Evolutionary conservation across 2,797 vertebrate genomes (phyloP).

Genomic region (Sternotherus odoratus): DNA sequence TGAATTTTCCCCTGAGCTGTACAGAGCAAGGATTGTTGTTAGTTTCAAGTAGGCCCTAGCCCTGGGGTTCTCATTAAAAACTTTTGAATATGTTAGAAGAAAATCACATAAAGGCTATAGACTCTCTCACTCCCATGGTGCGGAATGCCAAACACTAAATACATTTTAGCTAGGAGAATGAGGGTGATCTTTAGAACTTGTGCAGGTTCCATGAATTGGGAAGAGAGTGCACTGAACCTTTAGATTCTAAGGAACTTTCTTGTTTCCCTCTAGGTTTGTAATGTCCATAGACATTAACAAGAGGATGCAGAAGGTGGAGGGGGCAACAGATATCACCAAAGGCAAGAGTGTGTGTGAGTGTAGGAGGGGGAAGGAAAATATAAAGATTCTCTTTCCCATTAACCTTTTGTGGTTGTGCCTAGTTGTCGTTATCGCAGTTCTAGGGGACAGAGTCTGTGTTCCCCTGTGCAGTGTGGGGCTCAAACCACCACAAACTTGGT

Average conservation of each 20-base stretch:
- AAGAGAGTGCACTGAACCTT: neutral
- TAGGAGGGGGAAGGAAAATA: neutral
- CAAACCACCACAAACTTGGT: neutral
- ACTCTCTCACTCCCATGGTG: conserved; percentile 10
- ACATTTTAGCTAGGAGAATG: conserved; percentile 2
- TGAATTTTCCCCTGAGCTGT: neutral
- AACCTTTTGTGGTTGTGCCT: neutral
- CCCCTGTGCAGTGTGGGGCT: too few species aligned
- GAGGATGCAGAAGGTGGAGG: neutral
- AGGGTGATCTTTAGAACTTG: conserved; percentile 12
- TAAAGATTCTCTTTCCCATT: neutral
- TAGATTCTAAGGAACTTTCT: neutral
- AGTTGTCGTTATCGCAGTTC: neutral
- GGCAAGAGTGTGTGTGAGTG: neutral
- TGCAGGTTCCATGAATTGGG: neutral
- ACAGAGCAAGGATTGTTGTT: neutral
- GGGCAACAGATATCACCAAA: neutral
- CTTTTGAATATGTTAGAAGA: conserved; percentile 28
- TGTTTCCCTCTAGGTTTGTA: neutral
- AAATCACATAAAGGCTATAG: conserved; percentile 19
- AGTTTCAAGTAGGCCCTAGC: conserved; percentile 29
- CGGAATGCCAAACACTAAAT: neutral
- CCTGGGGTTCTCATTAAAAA: conserved; percentile 23
- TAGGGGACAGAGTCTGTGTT: neutral
- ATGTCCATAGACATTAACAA: neutral